These are phyloP conservation scores for Tragelaphus oryx DNA, from an alignment of 2,797 vertebrate genomes.

Conservation along the genomic window DNA sequence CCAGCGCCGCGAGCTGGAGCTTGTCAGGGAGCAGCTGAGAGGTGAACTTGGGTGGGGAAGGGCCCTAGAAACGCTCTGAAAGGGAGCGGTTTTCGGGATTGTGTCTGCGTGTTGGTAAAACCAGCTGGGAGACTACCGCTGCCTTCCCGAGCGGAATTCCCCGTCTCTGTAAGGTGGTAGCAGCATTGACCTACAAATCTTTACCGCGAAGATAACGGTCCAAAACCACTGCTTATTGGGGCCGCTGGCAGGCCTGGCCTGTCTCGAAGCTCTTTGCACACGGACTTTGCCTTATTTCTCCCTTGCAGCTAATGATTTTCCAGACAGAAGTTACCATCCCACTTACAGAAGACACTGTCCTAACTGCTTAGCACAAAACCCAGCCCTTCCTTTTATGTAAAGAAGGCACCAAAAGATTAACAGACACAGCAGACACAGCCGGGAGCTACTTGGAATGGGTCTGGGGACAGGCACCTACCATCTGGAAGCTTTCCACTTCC, in stretches of 20 bases:
- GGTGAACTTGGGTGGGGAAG: not conserved
- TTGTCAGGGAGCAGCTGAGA: too few relatives aligned
- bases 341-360: not conserved
- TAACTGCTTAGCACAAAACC: not conserved
- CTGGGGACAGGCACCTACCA: not conserved
- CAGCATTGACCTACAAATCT: not conserved
- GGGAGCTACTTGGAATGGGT: not conserved
- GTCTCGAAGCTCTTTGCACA: not conserved
- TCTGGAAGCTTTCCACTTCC: not conserved
- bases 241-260: not conserved
- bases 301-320: not conserved
- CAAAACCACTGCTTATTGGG: not conserved
- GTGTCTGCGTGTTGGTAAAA: not conserved
- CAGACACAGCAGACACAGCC: not conserved
- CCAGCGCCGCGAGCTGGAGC: rapidly evolving
- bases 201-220: rapidly evolving
- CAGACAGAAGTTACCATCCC: not conserved
- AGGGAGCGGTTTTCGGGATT: not conserved
- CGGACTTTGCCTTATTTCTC: not conserved
- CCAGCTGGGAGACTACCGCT: not conserved
- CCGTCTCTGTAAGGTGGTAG: not conserved
- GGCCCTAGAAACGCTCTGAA: not conserved
- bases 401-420: not conserved
- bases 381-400: not conserved
- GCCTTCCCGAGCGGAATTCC: not conserved